These are phyloP conservation scores for Zosterops japonicus DNA, from an alignment of 2,113 vertebrate genomes.

Conservation along the genomic window DNA sequence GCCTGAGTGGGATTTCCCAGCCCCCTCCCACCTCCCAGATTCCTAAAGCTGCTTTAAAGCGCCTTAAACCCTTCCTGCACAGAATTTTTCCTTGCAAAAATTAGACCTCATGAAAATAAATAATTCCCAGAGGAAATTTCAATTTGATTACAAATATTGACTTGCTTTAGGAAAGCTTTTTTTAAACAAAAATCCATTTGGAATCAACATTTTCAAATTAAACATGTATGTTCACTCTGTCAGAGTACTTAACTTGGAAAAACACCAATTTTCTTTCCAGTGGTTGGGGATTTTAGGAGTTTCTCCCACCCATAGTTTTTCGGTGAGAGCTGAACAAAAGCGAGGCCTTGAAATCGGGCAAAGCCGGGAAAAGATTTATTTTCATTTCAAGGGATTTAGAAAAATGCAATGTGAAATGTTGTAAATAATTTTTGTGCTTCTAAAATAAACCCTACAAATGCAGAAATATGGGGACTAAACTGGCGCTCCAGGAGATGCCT, in stretches of 20 bases:
- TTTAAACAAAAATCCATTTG: slow-evolving; percentile 64
- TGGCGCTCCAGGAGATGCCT: not conserved
- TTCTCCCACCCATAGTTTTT: slow-evolving; percentile 2
- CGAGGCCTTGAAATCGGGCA: not conserved
- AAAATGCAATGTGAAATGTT: not conserved
- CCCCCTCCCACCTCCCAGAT: not conserved
- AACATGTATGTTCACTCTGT: slow-evolving; percentile 32
- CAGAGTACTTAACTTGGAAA: slow-evolving; percentile 37
- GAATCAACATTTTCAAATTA: slow-evolving; percentile 66
- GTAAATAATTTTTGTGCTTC: slow-evolving; percentile 19
- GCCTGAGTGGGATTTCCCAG: not conserved
- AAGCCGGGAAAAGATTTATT: not conserved
- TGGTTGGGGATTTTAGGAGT: slow-evolving; percentile 49
- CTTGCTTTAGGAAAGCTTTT: slow-evolving; percentile 54
- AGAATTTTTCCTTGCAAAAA: slow-evolving; percentile 46
- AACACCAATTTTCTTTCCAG: slow-evolving; percentile 27
- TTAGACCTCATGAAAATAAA: slow-evolving; percentile 59
- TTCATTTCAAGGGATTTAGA: slow-evolving; percentile 30
- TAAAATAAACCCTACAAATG: not conserved
- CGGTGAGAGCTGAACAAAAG: not conserved
- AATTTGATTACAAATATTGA: slow-evolving; percentile 71
- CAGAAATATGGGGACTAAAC: not conserved
- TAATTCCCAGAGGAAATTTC: slow-evolving; percentile 65
- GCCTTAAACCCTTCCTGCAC: not conserved
- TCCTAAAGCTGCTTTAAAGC: not conserved